phyloP scores from a whole-genome alignment of 2,797 vertebrate genomes.

The Nothura maculosa region DNA sequence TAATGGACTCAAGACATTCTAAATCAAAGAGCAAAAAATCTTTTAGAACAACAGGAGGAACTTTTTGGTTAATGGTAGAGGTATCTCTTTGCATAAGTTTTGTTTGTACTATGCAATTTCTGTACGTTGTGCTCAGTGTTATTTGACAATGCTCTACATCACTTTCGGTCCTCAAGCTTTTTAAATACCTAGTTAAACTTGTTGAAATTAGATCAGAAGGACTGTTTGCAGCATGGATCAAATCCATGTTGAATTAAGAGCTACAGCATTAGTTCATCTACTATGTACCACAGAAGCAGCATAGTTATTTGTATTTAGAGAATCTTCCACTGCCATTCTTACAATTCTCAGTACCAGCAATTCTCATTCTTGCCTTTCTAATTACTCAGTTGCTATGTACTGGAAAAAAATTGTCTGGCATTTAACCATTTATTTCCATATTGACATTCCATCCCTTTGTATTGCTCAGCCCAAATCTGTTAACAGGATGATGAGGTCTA shows the following conservation, averaged over 20 bases:
- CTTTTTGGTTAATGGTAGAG: background rate
- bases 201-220: background rate
- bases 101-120: rapidly evolving
- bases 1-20: background rate
- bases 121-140: background rate
- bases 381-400: background rate
- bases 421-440: background rate
- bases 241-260: background rate
- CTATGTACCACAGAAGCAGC: background rate
- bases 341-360: background rate
- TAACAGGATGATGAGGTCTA: background rate
- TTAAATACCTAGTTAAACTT: background rate
- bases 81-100: background rate
- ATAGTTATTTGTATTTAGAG: background rate
- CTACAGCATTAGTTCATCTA: background rate
- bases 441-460: background rate
- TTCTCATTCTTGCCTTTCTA: background rate
- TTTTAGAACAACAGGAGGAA: background rate
- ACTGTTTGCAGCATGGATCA: background rate
- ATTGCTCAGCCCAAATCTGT: background rate
- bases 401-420: background rate
- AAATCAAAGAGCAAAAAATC: background rate
- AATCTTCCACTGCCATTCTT: background rate
- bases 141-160: background rate
- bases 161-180: background rate